phyloP scores from a whole-genome alignment of 2,888 invertebrate genomes.

The Chorisops tibialis region DNA sequence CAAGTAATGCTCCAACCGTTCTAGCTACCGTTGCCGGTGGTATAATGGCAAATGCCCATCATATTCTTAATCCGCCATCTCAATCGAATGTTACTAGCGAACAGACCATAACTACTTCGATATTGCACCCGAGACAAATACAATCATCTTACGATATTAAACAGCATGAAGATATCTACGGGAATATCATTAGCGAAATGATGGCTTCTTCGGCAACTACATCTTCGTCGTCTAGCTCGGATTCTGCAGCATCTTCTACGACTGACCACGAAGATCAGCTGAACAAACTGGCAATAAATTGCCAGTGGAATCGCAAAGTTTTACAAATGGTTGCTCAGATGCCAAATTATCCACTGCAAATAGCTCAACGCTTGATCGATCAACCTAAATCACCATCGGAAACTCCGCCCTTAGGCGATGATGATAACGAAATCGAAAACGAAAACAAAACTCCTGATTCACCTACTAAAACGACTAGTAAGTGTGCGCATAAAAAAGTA shows the following conservation, averaged over 20 bases:
- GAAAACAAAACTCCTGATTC: conserved; percentile 36
- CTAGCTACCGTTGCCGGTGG: conserved; percentile 12
- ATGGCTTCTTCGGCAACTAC: conserved; percentile 38
- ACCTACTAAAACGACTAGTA: conserved; percentile 35
- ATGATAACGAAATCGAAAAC: conserved; percentile 29
- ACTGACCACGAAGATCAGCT: conserved; percentile 29
- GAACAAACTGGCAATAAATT: conserved; percentile 40
- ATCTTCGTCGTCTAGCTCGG: conserved; percentile 44
- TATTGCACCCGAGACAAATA: conserved; percentile 10
- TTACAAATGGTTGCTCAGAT: conserved; percentile 49
- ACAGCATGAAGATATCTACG: conserved; percentile 37
- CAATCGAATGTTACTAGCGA: background rate
- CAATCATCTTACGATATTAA: conserved; percentile 37
- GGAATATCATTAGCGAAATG: conserved; percentile 10
- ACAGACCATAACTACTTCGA: conserved; percentile 1
- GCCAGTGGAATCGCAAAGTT: conserved; percentile 43
- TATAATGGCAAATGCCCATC: conserved; percentile 16
- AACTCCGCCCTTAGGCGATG: conserved; percentile 39
- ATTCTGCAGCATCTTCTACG: conserved; percentile 41
- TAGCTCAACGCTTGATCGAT: conserved; percentile 47
- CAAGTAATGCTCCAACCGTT: conserved; percentile 11
- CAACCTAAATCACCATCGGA: conserved; percentile 53
- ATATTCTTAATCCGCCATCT: conserved; percentile 39
- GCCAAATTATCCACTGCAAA: conserved; percentile 39
- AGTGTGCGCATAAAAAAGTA: conserved; percentile 13